phyloP scores from a whole-genome alignment of 2,797 vertebrate species.

The Propithecus perrieri region DNA sequence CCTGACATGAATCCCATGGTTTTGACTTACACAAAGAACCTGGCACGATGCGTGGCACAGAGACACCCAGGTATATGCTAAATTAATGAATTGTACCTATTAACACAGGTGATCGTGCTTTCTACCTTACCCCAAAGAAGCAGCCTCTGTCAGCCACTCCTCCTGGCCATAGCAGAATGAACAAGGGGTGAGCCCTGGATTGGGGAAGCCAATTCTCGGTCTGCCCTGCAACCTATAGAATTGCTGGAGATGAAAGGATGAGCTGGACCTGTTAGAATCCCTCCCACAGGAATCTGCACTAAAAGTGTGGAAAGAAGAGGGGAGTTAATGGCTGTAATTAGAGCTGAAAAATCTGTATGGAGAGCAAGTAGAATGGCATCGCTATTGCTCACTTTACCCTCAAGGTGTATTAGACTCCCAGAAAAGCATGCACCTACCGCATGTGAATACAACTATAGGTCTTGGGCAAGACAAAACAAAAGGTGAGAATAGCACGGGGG shows the following conservation, averaged over 20 bases:
- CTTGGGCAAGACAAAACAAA: not conserved
- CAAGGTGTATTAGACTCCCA: not conserved
- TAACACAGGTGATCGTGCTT: not conserved
- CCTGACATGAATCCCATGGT: not conserved
- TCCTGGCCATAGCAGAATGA: not conserved
- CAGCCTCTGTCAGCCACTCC: not conserved
- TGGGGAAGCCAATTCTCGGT: not conserved
- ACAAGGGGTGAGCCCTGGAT: not conserved
- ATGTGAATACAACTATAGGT: not conserved
- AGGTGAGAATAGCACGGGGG: not conserved
- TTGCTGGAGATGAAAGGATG: not conserved
- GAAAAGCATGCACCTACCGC: not conserved
- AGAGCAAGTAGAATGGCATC: not conserved
- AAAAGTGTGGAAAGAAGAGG: not conserved
- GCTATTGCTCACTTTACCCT: not conserved
- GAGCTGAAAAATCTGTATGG: not conserved
- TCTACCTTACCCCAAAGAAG: not conserved
- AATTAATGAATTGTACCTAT: not conserved
- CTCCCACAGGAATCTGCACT: not conserved
- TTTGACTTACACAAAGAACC: not conserved
- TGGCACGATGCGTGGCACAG: not conserved
- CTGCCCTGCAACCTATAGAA: not conserved
- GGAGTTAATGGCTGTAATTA: not conserved
- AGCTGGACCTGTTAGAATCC: not conserved
- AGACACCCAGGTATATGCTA: not conserved